Evolutionary conservation across 2,797 vertebrate species (phyloP).

Genomic region (Amniataba percoides): DNA sequence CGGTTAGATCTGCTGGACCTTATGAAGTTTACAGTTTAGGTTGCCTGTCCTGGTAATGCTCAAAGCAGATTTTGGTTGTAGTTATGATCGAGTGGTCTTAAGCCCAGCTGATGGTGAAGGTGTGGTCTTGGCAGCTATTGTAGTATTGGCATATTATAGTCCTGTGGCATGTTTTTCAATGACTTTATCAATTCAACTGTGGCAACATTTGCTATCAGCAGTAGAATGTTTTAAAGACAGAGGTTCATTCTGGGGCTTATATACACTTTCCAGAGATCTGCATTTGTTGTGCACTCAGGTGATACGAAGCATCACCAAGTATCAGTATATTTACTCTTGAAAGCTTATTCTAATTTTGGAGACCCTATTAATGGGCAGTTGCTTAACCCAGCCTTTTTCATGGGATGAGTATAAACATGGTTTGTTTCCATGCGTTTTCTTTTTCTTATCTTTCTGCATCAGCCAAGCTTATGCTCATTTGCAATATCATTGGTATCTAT

Average conservation of each 20-base stretch:
- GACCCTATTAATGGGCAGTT: slow-evolving; percentile 12
- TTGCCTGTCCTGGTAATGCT: slow-evolving; percentile 7
- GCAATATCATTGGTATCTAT: slow-evolving; percentile 29
- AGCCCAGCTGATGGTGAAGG: background rate
- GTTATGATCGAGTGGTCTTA: background rate
- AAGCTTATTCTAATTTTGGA: slow-evolving; percentile 14
- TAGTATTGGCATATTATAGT: background rate
- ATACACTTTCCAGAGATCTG: slow-evolving; percentile 6
- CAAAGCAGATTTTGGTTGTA: background rate
- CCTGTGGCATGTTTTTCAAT: slow-evolving; percentile 16
- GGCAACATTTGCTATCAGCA: background rate
- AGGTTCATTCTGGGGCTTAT: slow-evolving; percentile 14
- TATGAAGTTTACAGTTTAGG: background rate
- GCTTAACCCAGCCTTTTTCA: slow-evolving; percentile 23
- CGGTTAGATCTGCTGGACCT: background rate
- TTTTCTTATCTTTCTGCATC: background rate
- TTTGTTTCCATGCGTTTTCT: slow-evolving; percentile 10
- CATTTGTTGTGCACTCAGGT: slow-evolving; percentile 3
- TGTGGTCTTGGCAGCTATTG: background rate
- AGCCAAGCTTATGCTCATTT: slow-evolving; percentile 45
- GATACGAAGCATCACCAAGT: slow-evolving; percentile 6
- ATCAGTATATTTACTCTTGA: slow-evolving; percentile 1
- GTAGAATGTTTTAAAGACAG: slow-evolving; percentile 10
- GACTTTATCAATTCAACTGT: background rate
- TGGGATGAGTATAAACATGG: slow-evolving; percentile 16